phyloP scores from a whole-genome alignment of 2,888 invertebrate species.

The Heliothis peltigera region DNA sequence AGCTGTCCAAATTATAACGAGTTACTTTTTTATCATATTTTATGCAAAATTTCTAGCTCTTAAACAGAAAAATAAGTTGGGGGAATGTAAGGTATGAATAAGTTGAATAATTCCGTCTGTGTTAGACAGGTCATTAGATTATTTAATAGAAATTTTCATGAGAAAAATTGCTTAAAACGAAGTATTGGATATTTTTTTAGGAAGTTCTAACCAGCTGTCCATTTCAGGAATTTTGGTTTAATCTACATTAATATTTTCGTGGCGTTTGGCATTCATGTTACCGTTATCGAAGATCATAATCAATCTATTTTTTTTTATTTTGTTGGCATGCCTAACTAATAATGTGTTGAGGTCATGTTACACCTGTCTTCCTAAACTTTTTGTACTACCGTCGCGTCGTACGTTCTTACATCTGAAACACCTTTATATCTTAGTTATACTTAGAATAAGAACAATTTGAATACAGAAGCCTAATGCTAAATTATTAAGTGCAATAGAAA shows the following conservation, averaged over 20 bases:
- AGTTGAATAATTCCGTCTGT: not conserved
- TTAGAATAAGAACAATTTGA: not conserved
- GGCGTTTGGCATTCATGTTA: not conserved
- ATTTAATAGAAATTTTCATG: constrained; percentile 3
- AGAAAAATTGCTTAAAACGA: not conserved
- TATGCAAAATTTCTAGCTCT: constrained; percentile 15
- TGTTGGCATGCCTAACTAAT: too few relatives aligned
- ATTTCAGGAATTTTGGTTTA: not conserved
- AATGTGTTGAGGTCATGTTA: too few relatives aligned
- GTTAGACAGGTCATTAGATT: constrained; percentile 25
- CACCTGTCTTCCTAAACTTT: too few relatives aligned
- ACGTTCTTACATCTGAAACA: too few relatives aligned
- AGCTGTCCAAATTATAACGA: constrained; percentile 12
- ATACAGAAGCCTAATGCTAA: not conserved
- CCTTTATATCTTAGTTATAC: not conserved
- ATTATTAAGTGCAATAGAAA: not conserved
- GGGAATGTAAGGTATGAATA: not conserved
- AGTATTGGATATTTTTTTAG: not conserved
- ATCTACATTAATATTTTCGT: too few relatives aligned
- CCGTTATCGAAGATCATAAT: not conserved
- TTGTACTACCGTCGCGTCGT: too few relatives aligned
- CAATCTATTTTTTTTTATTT: too few relatives aligned
- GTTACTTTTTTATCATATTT: constrained; percentile 19
- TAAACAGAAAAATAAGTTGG: constrained; percentile 16
- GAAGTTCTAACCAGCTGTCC: not conserved